Conservation (phyloP, 2,797 vertebrate species). For the Sebastes steindachneri region DNA sequence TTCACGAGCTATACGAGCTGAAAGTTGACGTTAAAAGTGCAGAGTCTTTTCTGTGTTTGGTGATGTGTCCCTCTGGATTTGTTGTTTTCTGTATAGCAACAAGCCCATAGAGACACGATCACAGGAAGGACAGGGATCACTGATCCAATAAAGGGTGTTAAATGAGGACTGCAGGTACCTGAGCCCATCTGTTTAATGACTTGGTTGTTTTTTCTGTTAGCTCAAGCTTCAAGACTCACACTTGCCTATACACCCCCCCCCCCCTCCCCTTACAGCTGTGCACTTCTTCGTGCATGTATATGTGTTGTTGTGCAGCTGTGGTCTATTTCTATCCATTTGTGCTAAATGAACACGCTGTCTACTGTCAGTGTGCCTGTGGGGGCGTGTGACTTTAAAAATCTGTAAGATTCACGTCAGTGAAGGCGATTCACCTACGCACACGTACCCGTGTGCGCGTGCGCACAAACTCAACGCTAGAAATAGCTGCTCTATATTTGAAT, state of each 20-base stretch:
- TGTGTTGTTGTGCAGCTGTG: conserved; percentile 12
- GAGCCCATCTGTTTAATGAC: background rate
- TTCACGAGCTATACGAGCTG: background rate
- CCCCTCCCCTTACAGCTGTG: background rate
- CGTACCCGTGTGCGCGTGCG: background rate
- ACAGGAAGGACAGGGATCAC: background rate
- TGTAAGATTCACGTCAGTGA: conserved; percentile 54
- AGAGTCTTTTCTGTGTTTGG: background rate
- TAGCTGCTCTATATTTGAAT: conserved; percentile 80
- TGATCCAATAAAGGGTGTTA: background rate
- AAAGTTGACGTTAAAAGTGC: background rate
- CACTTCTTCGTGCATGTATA: background rate
- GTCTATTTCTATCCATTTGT: conserved; percentile 22
- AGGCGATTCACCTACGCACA: conserved; percentile 48
- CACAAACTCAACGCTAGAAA: conserved; percentile 53
- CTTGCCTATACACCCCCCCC: background rate
- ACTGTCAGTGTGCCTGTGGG: conserved; percentile 28
- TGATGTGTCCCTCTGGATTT: background rate
- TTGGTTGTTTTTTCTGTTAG: background rate
- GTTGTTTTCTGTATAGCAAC: background rate
- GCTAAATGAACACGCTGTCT: conserved; percentile 24
- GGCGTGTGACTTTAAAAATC: conserved; percentile 55
- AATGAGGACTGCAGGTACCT: background rate
- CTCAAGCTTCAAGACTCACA: background rate
- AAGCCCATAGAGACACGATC: background rate